Evolutionary conservation across 1,140 invertebrate genomes (phyloP), one percentile per base, ranked within the genome.

Genomic region (Musca domestica): DNA sequence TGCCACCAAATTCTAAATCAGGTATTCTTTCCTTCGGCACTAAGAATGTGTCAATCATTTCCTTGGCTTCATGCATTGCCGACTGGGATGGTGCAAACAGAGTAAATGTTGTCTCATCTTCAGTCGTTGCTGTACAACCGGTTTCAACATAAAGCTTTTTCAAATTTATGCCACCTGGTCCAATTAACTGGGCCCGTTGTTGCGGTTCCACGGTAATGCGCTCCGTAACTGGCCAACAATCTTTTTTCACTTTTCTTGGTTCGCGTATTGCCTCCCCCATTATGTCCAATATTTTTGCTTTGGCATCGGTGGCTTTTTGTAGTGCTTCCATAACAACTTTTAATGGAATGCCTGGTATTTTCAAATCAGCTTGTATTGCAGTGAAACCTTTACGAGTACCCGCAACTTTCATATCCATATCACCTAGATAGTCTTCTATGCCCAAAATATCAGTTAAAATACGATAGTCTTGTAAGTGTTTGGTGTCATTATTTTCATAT

Each of bases 321-420:
- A 99, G 81, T 0, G 93, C 86, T 82, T 98, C 93, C 89, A 92
- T 92, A 0, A 98, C 85, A 20, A 98, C 87, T 82, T 92, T 91
- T 0, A 96, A 81, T 0, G 96, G 95, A 25, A 99, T 77, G 0
- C 97, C 97, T 0, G 91, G 88, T 56, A 98, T 85, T 85, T 99
- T 99, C 22, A 98, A 87, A 82, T 99, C 96, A 0, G 91, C 91
- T 84, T 99, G 98, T 22, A 99, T 83, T 2, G 96, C 94, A 2
- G 95, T 99, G 14, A 99, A 89, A 3, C 95, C 96, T 73, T 90
- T 91, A 73, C 89, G 91, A 0, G 95, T 97, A 0, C 96, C 97
- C 2, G 96, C 95, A 69, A 99, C 85, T 86, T 99, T 99, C 83
- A 99, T 98, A 84, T 99, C 98, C 97, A 99, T 99, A 76, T 99